Base-by-base conservation (phyloP, 1,140 invertebrate genomes). In the Oreohelix idahoensis region DNA sequence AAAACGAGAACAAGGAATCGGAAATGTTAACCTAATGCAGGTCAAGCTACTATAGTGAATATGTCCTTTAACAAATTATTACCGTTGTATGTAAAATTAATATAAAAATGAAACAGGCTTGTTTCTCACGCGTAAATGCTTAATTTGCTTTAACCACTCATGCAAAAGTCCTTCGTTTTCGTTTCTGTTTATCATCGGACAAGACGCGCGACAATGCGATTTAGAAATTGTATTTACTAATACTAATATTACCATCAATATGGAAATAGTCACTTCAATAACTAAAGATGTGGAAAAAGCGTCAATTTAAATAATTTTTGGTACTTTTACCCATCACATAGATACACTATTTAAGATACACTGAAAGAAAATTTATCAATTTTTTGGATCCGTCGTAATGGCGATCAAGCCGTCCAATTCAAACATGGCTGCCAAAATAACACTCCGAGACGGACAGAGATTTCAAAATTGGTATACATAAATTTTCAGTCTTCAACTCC, bases 391-490 rank as follows among this genome's bases (percentile, higher is more conserved):
- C 10, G 23, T 51, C n/a, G 66, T 51, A 80, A 80, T 80, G 79
- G 79, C 79, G 79, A 80, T 80, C 32, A 66, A 71, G 79, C 63
- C 66, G 79, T 80, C 79, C 66, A 51, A 80, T 70, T 71, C 69
- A 70, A 80, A 80, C 63, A 80, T 80, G 79, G 79, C 79, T 80
- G 79, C 79, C 79, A 36, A 71, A 80, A 77, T 77, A 77, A 80
- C 45, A 63, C 79, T 80, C 63, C 77, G 77, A 79, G 38, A 42
- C 32, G 42, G 5, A 20, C 2, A 10, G 8, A 77, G 11, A 49
- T 32, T 10, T 77, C 26, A 35, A 51, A 49, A 39, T 42, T 74
- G 1, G 8, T 29, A 17, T n/a, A 4, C 2, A 5, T 11, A 4
- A 39, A 42, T 26, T n/a, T n/a, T 26, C 15, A 39, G 0, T 10